Evolutionary conservation across 1,140 invertebrate genomes (phyloP), one percentile per base, ranked within the genome.

Genomic region (Oryctes rhinoceros): DNA sequence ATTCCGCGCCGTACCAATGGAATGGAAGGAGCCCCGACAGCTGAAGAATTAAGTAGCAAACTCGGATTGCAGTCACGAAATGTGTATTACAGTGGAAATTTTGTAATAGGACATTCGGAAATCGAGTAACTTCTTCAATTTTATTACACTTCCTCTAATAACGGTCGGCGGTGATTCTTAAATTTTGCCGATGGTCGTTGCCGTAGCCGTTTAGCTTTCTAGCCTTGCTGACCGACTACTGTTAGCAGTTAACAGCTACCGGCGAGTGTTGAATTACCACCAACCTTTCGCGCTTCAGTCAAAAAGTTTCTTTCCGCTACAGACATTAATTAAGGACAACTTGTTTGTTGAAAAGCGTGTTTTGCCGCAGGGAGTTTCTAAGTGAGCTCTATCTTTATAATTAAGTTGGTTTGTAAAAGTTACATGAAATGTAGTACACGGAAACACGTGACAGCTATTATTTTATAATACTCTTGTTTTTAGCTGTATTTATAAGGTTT

Each of bases 1-100:
- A 71, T 15, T 59, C 24, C 20, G 65, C 9, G 7, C 20, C 20
- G 30, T 59, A 7, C 15, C 18, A 59, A n/a, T 18, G 5, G 11
- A n/a, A 59, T 59, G 53, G n/a, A 59, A 3, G n/a, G 18, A 59
- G 53, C 4, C 15, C 15, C 6, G 53, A 59, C 15, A 18, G 15
- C 3, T 59, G 53, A 18, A 6, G 24, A 71, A 71, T 71, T 71
- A 71, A 35, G 35, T 71, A 71, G 65, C 20, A 24, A 71, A 67
- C 20, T 71, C 20, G 65, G 9, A 71, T 71, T 71, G 65, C 65
- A 71, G 65, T 71, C 65, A 71, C 65, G 65, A 15, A 71, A 71
- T 71, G 20, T 71, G 24, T 37, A 71, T 71, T 71, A 71, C 20
- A 20, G 65, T 59, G 15, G 35, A 71, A 71, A 71, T 71, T 71